These are phyloP conservation scores for Perizoma affinitatum DNA, from an alignment of 2,888 invertebrate genomes.

Conservation along the genomic window DNA sequence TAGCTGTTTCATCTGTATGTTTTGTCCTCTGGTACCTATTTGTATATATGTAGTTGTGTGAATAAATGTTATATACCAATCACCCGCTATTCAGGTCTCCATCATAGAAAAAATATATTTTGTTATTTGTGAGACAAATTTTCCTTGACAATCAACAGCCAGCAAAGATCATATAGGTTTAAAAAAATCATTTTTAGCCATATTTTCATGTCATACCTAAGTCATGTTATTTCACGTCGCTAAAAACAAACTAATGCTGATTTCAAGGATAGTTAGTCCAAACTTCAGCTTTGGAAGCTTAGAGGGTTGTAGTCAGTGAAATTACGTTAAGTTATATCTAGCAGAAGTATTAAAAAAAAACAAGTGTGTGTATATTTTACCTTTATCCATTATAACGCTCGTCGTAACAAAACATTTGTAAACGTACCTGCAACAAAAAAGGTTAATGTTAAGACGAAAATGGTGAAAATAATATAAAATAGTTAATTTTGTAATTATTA, in stretches of 20 bases:
- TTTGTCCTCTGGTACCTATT: too few relatives aligned
- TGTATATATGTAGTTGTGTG: too few relatives aligned
- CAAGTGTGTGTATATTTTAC: neutral
- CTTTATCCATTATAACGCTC: neutral
- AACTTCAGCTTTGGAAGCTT: neutral
- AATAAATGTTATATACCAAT: too few relatives aligned
- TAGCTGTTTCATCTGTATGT: too few relatives aligned
- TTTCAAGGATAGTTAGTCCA: neutral
- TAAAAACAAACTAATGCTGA: neutral
- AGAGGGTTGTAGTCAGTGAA: neutral
- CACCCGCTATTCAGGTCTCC: too few relatives aligned
- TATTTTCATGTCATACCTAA: neutral
- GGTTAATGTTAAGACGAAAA: neutral
- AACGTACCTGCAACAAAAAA: conserved; percentile 19
- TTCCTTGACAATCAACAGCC: too few relatives aligned
- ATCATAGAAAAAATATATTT: too few relatives aligned
- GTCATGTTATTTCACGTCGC: neutral
- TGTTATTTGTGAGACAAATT: too few relatives aligned
- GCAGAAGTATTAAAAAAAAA: neutral
- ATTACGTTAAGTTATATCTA: neutral
- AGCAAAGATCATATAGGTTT: too few relatives aligned
- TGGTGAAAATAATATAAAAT: too few relatives aligned
- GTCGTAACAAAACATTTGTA: neutral
- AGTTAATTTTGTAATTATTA: too few relatives aligned
- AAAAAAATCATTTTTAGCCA: too few relatives aligned